These are phyloP conservation scores for Salarias fasciatus DNA, from an alignment of 2,797 vertebrate species.

Conservation along the genomic window DNA sequence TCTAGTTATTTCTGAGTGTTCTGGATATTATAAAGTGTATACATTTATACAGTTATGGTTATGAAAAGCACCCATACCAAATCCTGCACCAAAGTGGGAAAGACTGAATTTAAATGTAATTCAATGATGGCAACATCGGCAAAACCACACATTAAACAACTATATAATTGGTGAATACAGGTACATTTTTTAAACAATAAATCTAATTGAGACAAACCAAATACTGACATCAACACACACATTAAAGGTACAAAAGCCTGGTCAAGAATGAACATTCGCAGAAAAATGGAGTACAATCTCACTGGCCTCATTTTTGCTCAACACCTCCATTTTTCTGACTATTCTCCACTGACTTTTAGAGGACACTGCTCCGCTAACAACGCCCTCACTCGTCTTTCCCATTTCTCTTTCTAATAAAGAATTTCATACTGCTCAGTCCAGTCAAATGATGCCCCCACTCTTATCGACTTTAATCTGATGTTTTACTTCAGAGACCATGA, in stretches of 20 bases:
- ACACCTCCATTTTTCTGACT: constrained; percentile 49
- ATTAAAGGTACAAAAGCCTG: constrained; percentile 2
- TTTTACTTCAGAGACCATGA: constrained; percentile 21
- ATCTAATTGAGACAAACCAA: no score
- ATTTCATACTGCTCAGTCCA: constrained; percentile 2
- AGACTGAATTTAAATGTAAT: no score
- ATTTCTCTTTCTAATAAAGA: constrained; percentile 33
- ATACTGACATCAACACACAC: no score
- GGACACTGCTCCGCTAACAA: constrained; percentile 40
- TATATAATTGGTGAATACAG: no score
- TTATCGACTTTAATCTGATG: constrained; percentile 30
- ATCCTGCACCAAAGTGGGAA: no score
- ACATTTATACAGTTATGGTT: no score
- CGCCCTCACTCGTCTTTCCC: constrained; percentile 40
- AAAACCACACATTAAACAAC: no score
- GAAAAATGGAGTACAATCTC: constrained; percentile 51
- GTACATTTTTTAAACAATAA: no score
- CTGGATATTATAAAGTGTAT: no score
- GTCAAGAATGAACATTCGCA: constrained; percentile 21
- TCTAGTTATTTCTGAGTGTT: no score
- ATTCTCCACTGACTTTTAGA: constrained; percentile 57
- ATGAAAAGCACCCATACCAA: no score
- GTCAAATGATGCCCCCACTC: constrained; percentile 16
- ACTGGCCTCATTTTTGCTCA: constrained; percentile 49
- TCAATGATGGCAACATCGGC: no score